Conservation (phyloP, 2,797 vertebrate species). For the Urosaurus nigricauda region DNA sequence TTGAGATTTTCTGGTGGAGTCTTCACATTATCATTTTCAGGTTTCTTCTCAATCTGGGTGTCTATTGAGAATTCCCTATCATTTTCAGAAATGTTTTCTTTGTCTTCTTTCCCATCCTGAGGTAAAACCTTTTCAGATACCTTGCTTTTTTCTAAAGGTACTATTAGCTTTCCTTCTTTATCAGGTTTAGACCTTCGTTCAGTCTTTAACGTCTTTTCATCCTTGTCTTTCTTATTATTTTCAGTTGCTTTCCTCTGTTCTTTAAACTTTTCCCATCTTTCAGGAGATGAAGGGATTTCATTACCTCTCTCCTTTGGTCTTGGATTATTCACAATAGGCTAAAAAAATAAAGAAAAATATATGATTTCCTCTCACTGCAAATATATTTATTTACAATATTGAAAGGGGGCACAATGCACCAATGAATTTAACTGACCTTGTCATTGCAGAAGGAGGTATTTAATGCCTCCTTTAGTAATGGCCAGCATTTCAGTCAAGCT, state of each 20-base stretch:
- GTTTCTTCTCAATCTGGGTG: conserved; percentile 79
- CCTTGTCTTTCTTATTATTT: conserved; percentile 81
- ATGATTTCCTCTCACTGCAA: conserved; percentile 40
- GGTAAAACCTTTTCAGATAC: conserved; percentile 78
- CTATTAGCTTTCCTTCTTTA: conserved; percentile 80
- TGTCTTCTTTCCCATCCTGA: conserved; percentile 86
- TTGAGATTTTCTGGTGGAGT: conserved; percentile 76
- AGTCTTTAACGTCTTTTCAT: conserved; percentile 80
- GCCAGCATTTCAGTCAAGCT: too few relatives aligned
- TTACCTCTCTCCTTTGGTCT: conserved; percentile 83
- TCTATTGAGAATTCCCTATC: conserved; percentile 84
- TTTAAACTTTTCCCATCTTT: conserved; percentile 83
- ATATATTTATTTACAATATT: not conserved
- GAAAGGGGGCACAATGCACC: not conserved
- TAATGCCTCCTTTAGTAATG: too few relatives aligned
- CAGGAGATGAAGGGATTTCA: conserved; percentile 82
- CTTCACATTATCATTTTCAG: conserved; percentile 81
- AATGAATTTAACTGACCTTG: not conserved
- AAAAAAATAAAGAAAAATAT: conserved; percentile 62
- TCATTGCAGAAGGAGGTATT: too few relatives aligned
- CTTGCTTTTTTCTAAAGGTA: conserved; percentile 80
- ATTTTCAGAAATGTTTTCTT: conserved; percentile 87
- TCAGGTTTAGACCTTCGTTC: conserved; percentile 78
- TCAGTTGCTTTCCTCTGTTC: conserved; percentile 82
- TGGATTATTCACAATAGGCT: conserved; percentile 81